Evolutionary conservation across 2,113 vertebrate species (phyloP), one percentile per base, ranked within the genome.

Genomic region (Elgaria multicarinata): DNA sequence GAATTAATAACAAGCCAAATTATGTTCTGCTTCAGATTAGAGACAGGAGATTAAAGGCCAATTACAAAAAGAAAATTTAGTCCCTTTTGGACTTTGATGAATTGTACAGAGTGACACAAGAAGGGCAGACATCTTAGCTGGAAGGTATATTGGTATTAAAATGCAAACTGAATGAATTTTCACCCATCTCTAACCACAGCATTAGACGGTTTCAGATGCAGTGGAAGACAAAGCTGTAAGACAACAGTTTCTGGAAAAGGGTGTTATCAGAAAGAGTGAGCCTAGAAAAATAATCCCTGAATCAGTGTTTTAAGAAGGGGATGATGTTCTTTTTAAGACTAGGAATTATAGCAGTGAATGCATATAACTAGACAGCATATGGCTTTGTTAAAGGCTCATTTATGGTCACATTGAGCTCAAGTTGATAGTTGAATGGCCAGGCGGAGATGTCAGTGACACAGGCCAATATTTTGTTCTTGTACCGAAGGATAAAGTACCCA

Each of bases 401-500:
- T 83, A 90, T 90, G 87, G n/a, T 81, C 50, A 39, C 0, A 50
- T 31, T n/a, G 10, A 72, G 6, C 80, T 88, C 42, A 82, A 39
- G 69, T 46, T 22, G 75, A 1, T 18, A 75, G 71, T 5, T 62
- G 26, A 62, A 31, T 55, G 24, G 13, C 18, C 1, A 0, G 26
- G 10, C 0, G 28, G 22, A 78, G 82, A 84, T 76, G 44, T 28
- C 36, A 8, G 24, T 80, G 14, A 89, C 50, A n/a, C 10, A 84
- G 74, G 66, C 39, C 22, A 31, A 79, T 66, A 67, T 84, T 90
- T 92, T 85, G n/a, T 91, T n/a, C 28, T 81, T 75, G 26, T 78
- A 55, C 12, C 83, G 72, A 85, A 90, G n/a, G 58, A 71, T 31
- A 20, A 22, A 72, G 7, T 10, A 71, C 28, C 64, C 42, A 78